Evolutionary conservation across 2,797 vertebrate genomes (phyloP).

Genomic region (Mormyrus hasselquistii): DNA sequence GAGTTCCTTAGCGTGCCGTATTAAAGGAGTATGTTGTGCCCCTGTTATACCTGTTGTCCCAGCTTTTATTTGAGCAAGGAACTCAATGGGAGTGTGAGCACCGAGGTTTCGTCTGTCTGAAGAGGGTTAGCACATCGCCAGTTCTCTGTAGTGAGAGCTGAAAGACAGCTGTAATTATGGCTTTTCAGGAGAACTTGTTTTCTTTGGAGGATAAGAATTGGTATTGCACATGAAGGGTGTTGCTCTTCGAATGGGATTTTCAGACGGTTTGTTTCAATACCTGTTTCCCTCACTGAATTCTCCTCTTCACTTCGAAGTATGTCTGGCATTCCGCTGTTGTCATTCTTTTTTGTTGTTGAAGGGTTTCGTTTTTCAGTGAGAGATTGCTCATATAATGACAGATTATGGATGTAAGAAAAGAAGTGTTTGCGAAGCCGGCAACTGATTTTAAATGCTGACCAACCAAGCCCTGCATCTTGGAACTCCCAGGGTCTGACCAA

Average conservation of each 20-base stretch:
- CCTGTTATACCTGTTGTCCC: not conserved
- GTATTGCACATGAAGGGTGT: not conserved
- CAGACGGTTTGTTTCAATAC: not conserved
- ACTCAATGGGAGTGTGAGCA: not conserved
- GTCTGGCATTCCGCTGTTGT: not conserved
- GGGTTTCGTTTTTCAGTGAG: not conserved
- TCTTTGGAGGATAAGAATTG: not conserved
- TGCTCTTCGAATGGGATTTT: not conserved
- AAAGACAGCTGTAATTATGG: not conserved
- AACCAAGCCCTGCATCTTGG: not conserved
- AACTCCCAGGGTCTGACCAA: not conserved
- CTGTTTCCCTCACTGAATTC: not conserved
- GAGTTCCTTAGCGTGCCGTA: not conserved
- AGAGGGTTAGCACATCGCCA: not conserved
- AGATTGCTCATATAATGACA: not conserved
- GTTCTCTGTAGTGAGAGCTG: not conserved
- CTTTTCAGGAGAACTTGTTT: not conserved
- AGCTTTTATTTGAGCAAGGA: not conserved
- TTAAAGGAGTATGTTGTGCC: not conserved
- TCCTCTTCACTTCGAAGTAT: not conserved
- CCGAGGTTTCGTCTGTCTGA: not conserved
- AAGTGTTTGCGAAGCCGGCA: not conserved
- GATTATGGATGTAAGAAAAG: not conserved
- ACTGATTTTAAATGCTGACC: not conserved
- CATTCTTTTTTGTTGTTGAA: not conserved